Conservation (phyloP, 2,113 vertebrate genomes). For the Equus przewalskii region DNA sequence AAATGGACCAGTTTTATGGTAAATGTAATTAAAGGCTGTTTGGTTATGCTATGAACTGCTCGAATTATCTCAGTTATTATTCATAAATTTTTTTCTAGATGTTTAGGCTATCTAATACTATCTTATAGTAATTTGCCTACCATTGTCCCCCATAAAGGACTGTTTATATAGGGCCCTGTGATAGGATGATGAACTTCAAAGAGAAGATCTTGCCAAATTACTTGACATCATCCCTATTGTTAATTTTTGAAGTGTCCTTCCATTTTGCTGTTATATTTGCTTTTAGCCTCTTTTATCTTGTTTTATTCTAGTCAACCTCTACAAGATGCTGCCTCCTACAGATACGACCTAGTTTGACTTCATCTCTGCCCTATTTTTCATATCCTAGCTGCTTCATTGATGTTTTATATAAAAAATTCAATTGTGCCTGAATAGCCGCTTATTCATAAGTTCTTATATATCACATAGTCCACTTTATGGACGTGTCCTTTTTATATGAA, state of each 20-base stretch:
- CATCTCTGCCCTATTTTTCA: neutral
- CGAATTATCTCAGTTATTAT: neutral
- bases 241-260: conserved; percentile 34
- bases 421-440: neutral
- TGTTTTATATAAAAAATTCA: neutral
- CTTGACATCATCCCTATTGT: neutral
- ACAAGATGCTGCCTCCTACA: neutral
- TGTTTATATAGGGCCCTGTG: neutral
- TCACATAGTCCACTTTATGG: neutral
- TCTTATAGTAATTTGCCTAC: neutral
- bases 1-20: neutral
- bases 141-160: neutral
- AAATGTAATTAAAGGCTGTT: neutral
- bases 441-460: neutral
- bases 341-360: neutral
- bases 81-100: neutral
- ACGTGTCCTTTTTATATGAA: neutral
- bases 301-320: neutral
- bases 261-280: neutral
- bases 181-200: neutral
- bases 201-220: neutral
- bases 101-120: neutral
- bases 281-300: conserved; percentile 8
- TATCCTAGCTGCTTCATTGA: neutral
- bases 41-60: conserved; percentile 5